Base-by-base conservation (phyloP, 2,797 vertebrate species). In the Chelidonichthys spinosus region DNA sequence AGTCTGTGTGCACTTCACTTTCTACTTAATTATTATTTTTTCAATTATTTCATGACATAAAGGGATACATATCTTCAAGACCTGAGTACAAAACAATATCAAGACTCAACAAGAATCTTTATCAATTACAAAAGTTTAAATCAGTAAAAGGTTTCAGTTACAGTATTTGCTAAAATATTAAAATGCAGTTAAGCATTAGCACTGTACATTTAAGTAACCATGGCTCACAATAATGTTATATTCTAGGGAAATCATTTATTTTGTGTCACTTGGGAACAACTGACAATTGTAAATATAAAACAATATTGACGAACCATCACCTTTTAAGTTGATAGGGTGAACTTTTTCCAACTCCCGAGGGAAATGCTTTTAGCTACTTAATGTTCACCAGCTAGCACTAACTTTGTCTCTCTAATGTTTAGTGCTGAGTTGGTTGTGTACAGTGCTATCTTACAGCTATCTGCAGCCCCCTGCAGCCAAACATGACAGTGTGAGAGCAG, bases 1-100 rank as follows among this genome's bases (percentile, higher is more conserved):
- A 74, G 52, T 73, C 63, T 74, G 66, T 55, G 39, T 78, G 55
- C 66, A 15, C 74, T 63, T 69, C 14, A 37, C 15, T 69, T 68
- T 4, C 7, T n/a, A 11, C 6, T 52, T 75, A 55, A 11, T 60
- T 72, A 76, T 74, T 60, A 74, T 59, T 18, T 40, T 75, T 64
- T 83, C 39, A 84, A 78, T 82, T 63, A 84, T 82, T 85, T 70
- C 76, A 63, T 60, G 42, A 46, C 37, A 60, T 13, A 73, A 77
- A 79, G 33, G 73, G 65, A 76, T 79, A 59, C 74, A 62, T 77
- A 65, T 64, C 32, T 72, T 49, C 33, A 64, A 35, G 63, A 63
- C 7, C 35, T 32, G 43, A 13, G 3, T 44, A 35, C 9, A 55
- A 60, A 74, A 70, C 72, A 39, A 37, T 47, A 69, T 69, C 33